Evolutionary conservation across 2,888 invertebrate species (phyloP).

Genomic region (Patella pellucida): DNA sequence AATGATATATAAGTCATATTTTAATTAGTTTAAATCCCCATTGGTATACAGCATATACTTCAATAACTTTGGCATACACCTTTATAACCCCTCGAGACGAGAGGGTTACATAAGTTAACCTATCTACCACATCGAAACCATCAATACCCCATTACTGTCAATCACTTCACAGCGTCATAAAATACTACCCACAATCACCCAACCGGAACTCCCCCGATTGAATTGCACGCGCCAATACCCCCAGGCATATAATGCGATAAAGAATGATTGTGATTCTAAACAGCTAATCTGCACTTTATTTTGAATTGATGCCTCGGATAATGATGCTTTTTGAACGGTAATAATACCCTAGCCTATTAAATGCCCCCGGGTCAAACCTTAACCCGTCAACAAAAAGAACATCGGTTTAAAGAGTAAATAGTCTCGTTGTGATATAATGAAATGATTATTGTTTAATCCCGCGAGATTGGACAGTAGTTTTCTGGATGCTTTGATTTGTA

Average conservation of each 20-base stretch:
- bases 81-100: not conserved
- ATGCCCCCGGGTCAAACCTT: not conserved
- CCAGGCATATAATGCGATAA: not conserved
- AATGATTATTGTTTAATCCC: not conserved
- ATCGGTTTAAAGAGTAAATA: conserved; percentile 9
- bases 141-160: not conserved
- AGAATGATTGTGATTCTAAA: conserved; percentile 4
- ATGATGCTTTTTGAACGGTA: conserved; percentile 5
- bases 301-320: conserved; percentile 6
- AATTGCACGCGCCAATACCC: conserved; percentile 12
- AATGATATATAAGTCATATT: too few relatives aligned
- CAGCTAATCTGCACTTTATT: not conserved
- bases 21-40: too few relatives aligned
- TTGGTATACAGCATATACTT: not conserved
- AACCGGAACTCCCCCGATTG: not conserved
- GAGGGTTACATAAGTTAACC: not conserved
- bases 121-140: not conserved
- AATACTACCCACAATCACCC: not conserved
- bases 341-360: not conserved
- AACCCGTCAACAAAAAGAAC: not conserved
- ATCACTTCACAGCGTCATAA: conserved; percentile 2
- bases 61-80: conserved; percentile 1
- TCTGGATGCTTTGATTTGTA: not conserved
- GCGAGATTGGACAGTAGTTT: not conserved
- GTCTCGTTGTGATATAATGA: not conserved